Evolutionary conservation across 1,140 invertebrate species (phyloP).

Genomic region (Drosophila setifemur): DNA sequence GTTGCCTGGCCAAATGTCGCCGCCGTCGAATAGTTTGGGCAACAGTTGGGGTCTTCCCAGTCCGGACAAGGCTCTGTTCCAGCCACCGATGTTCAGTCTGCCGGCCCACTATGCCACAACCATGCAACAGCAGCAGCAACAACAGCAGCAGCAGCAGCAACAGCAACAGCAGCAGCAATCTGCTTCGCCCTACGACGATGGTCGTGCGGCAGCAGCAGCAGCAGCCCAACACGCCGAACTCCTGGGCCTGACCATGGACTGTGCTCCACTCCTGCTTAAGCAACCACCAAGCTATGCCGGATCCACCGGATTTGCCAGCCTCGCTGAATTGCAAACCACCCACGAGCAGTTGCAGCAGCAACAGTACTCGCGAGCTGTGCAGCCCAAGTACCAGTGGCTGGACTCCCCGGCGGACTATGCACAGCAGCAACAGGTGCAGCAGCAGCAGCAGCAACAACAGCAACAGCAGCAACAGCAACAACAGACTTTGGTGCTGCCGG

Average conservation of each 20-base stretch:
- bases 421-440: conserved; percentile 46
- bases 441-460: conserved; percentile 43
- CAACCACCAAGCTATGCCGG: conserved; percentile 83
- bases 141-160: conserved; percentile 63
- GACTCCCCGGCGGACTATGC: conserved; percentile 83
- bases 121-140: conserved; percentile 65
- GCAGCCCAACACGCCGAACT: conserved; percentile 84
- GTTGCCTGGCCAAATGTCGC: conserved; percentile 83
- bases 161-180: conserved; percentile 62
- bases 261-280: conserved; percentile 82
- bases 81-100: conserved; percentile 84
- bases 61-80: conserved; percentile 85
- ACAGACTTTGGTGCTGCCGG: conserved; percentile 83
- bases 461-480: conserved; percentile 60
- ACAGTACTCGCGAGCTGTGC: conserved; percentile 65
- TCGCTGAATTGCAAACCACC: conserved; percentile 67
- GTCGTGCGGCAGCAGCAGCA: conserved; percentile 49
- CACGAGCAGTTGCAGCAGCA: conserved; percentile 72
- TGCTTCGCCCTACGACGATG: conserved; percentile 75
- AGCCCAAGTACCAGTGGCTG: conserved; percentile 86
- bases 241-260: conserved; percentile 86
- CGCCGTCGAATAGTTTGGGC: conserved; percentile 77
- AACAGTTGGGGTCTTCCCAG: conserved; percentile 85
- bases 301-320: conserved; percentile 61
- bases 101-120: conserved; percentile 77